These are phyloP conservation scores for human (Homo sapiens) DNA, from an alignment of 2,113 vertebrate species.

Conservation along the genomic window DNA sequence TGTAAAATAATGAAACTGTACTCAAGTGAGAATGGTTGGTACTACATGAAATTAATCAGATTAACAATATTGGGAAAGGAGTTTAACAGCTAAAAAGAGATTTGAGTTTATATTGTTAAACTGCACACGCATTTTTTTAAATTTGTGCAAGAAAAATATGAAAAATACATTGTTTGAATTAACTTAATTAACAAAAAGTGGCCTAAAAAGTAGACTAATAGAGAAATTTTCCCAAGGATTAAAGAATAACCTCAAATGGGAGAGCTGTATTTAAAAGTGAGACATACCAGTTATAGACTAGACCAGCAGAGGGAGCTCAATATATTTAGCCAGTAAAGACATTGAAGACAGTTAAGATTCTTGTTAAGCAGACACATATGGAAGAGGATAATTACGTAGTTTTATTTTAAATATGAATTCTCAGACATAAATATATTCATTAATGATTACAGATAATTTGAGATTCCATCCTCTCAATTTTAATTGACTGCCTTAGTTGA, in stretches of 20 bases:
- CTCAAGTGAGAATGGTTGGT: background rate
- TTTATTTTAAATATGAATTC: slow-evolving; percentile 25
- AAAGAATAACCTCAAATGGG: background rate
- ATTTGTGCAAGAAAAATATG: background rate
- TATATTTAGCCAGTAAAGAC: slow-evolving; percentile 28
- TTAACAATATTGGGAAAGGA: background rate
- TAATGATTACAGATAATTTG: background rate
- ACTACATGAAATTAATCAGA: background rate
- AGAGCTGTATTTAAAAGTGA: background rate
- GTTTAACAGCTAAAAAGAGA: background rate
- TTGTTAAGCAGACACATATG: background rate
- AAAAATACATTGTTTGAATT: background rate
- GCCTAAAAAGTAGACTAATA: background rate
- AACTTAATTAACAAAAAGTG: background rate
- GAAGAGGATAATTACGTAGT: background rate
- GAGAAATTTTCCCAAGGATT: background rate
- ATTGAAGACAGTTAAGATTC: background rate
- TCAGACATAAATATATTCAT: background rate
- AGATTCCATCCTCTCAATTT: background rate
- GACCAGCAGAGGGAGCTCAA: slow-evolving; percentile 64
- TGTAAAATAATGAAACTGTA: background rate
- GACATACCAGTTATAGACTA: background rate
- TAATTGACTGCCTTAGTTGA: background rate
- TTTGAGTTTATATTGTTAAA: background rate
- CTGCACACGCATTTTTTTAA: background rate